Base-by-base conservation (phyloP, 2,888 invertebrate species). In the Ophion costatus region DNA sequence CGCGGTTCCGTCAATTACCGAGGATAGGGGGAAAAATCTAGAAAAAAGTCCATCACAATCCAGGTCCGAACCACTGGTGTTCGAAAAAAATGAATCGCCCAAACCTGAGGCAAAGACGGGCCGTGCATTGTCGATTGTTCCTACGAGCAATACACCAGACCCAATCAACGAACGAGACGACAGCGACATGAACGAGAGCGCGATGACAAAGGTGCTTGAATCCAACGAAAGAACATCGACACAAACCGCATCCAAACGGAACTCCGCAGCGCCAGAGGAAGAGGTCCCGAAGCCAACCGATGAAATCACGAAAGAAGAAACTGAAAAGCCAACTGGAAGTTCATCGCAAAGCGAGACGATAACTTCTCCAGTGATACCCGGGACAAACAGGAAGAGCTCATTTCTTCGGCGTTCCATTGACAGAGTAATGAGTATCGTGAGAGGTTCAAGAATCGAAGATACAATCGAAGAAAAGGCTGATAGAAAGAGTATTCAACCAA, bases 341-440 rank as follows among this genome's bases (percentile, higher is more conserved):
- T 51, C 51, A 14, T 51, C 17, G 17, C 51, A 14, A 51, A 59
- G 20, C 9, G 42, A 4, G 4, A 10, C 2, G 24, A 20, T 17
- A 24, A 17, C 17, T 2, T 7, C 17, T 7, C n/a, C 61, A 3
- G 9, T 20, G 20, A n/a, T 51, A 11, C 17, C 73, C 0, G 80
- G 83, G 0, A 75, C 71, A 14, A 87, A 74, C 79, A 29, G 63
- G n/a, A 88, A 20, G 29, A 73, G 63, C 11, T 82, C 86, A 2
- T 82, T 87, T 17, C 64, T 89, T 1, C 61, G 59, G n/a, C 87
- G 86, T 29, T 70, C 84, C 0, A 61, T 90, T 6, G 88, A 81
- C 24, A 87, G 70, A 74, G 84, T 87, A 0, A 38, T 85, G 9
- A 66, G 45, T 17, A 80, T 79, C 5, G 69, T 86, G 10, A 86